Evolutionary conservation across 2,888 invertebrate species (phyloP), one percentile per base, ranked within the genome.

Genomic region (Sinohyriopsis cumingii): DNA sequence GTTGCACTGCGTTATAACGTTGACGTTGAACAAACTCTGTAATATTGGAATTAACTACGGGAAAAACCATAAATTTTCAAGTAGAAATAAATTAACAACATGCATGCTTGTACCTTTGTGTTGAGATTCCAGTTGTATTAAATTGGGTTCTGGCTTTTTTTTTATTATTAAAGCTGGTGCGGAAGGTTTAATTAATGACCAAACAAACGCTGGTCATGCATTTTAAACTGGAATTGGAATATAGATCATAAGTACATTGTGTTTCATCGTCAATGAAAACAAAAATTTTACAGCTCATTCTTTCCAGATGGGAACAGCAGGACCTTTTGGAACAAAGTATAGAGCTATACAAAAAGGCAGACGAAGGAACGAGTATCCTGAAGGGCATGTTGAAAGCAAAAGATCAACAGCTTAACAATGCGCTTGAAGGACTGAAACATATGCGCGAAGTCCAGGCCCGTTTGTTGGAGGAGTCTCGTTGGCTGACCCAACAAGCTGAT

Each of bases 301-400:
- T 25, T 69, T 71, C 1, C 53, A 80, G 80, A 65, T 55, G 24
- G 15, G 74, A 79, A 59, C 77, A 81, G 60, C 68, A 78, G 28
- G 57, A 66, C 0, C 59, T 79, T 63, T 55, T 81, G 28, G 71
- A 76, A 60, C 75, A 76, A 55, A 78, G 79, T 59, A 59, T 76
- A 53, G 75, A 78, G n/a, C 72, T 85, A n/a, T 84, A 84, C 69
- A 73, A 71, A 55, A 78, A 81, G 63, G 82, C 84, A 22, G 82
- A 83, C 63, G 78, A 81, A 19, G 79, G 80, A 19, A 76, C 78
- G 20, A 69, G 71, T 5, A 74, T 78, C n/a, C 69, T 84, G 67
- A 80, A 77, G 60, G 71, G 75, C 15, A 75, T 80, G 54, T 71
- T 86, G 24, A 70, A 76, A 25, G 69, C 72, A 20, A 82, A 84